Conservation (phyloP, 1,140 invertebrate species). For the Gonatopus flavifemur region DNA sequence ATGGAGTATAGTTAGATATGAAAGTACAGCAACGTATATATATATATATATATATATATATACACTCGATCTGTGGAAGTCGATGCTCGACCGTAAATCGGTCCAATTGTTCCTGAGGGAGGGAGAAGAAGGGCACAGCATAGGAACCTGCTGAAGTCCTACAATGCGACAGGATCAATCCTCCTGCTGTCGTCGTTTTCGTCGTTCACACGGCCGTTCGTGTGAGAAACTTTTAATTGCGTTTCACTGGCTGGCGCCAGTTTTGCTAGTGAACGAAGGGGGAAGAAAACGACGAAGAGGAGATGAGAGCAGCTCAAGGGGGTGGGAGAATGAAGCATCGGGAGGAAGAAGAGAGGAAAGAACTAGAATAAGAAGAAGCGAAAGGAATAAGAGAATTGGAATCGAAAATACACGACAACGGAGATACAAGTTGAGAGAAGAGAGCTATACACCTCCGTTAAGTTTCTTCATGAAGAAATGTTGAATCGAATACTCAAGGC, state of each 20-base stretch:
- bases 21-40: too few species aligned
- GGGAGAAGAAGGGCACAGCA: not conserved
- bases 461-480: too few species aligned
- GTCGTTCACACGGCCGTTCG: constrained; percentile 19
- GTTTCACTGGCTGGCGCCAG: constrained; percentile 29
- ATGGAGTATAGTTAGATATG: too few species aligned
- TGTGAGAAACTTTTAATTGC: constrained; percentile 48
- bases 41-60: too few species aligned
- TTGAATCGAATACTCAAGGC: too few species aligned
- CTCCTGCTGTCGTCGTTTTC: constrained; percentile 19
- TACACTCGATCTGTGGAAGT: too few species aligned
- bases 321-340: not conserved
- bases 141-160: constrained; percentile 13
- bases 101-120: constrained; percentile 1
- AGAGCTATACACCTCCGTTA: too few species aligned
- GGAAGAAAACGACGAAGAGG: constrained; percentile 19
- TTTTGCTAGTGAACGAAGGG: constrained; percentile 21
- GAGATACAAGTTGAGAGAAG: not conserved
- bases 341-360: not conserved
- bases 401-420: not conserved
- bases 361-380: not conserved
- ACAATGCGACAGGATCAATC: constrained; percentile 12
- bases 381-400: constrained; percentile 1
- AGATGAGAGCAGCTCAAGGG: constrained; percentile 12
- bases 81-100: constrained; percentile 12